Evolutionary conservation across 2,113 vertebrate species (phyloP).

Genomic region (Girardinichthys multiradiatus): DNA sequence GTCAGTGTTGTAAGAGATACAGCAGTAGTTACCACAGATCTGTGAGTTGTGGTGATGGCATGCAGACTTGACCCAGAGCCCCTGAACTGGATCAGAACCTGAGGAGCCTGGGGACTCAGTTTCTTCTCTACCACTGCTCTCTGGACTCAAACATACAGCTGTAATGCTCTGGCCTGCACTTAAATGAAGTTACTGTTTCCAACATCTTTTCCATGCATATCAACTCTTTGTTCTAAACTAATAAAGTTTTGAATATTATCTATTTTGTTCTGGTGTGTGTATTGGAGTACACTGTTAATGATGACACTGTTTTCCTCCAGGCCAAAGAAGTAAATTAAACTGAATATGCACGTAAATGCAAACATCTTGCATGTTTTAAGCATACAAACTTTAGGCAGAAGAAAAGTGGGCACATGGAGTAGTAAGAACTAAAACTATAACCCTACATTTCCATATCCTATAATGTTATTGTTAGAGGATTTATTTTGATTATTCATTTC

Average conservation of each 20-base stretch:
- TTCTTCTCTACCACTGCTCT: constrained; percentile 41
- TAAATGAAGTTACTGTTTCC: constrained; percentile 44
- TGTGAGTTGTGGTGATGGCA: constrained; percentile 34
- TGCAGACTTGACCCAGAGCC: constrained; percentile 42
- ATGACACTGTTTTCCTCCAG: constrained; percentile 10
- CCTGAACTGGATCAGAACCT: constrained; percentile 33
- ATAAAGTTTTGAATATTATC: constrained; percentile 67
- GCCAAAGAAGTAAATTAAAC: not conserved
- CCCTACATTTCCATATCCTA: too few species aligned
- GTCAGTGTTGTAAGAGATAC: constrained; percentile 57
- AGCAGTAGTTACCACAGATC: constrained; percentile 8
- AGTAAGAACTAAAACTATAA: too few species aligned
- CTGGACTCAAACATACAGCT: constrained; percentile 51
- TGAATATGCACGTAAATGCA: not conserved
- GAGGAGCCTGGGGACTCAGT: constrained; percentile 25
- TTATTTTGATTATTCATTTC: too few species aligned
- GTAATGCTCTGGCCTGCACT: constrained; percentile 42
- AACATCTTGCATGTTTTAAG: not conserved
- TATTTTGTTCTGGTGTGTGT: not conserved
- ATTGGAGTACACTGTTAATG: not conserved
- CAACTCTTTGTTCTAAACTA: constrained; percentile 53
- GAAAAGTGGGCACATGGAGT: not conserved
- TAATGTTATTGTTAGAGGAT: too few species aligned
- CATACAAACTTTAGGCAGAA: not conserved
- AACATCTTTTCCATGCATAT: constrained; percentile 55